Base-by-base conservation (phyloP, 1,140 invertebrate species). In the Drosophila erecta region DNA sequence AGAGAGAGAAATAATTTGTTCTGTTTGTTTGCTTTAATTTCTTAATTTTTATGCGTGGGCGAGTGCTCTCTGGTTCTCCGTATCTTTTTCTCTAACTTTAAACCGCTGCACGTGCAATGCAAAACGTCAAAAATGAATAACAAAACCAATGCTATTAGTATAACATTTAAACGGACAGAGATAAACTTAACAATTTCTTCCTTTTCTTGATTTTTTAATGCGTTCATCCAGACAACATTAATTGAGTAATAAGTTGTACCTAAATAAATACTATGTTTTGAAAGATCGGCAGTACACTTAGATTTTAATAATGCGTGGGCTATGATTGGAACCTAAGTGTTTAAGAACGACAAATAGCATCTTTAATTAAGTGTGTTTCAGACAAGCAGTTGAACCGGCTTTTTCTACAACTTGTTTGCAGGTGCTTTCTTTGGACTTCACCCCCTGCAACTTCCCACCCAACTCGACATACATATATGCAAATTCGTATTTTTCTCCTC, bases 91-190 rank as follows among this genome's bases (percentile, higher is more conserved):
- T 10, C 30, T 30, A 10, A 30, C 10, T 11, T 38, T 11, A 20
- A 41, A 27, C 17, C 47, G 41, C 53, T 86, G 81, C 81, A 86
- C 81, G 81, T 86, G 81, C 83, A 67, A 49, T 59, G 51, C 40
- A 46, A 66, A 75, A 62, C 14, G n/a, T 8, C 4, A 24, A 43
- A 43, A 27, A 30, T 24, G 41, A 11, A 40, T 20, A 17, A 51
- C 14, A 56, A 44, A 56, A 41, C 17, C 56, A 35, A 61, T 53
- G 33, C 0, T 1, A 22, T 15, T 17, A 41, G 40, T 20, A 22
- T 6, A 37, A 33, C 22, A 17, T 35, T 37, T n/a, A 24, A 24
- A 17, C 10, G 30, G 2, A 30, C 8, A 30, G 30, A 8, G 8
- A 10, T 10, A 30, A 30, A 30, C 3, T 8, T 8, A 30, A 30